Base-by-base conservation (phyloP, 1,140 invertebrate species). In the Platyscapa corneri region DNA sequence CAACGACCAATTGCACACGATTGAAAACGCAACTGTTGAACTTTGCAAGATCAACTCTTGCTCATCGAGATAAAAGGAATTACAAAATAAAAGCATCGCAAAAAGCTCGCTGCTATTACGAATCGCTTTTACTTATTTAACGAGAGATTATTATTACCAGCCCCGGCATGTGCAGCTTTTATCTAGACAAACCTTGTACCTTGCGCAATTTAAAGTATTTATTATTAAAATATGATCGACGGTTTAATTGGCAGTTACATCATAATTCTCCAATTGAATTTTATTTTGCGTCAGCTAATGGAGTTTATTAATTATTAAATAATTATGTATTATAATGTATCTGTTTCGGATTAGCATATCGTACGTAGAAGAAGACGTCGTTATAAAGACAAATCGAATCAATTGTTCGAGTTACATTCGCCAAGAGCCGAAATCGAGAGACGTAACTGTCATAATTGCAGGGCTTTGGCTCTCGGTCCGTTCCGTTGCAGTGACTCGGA, bases 291-390 rank as follows among this genome's bases (percentile, higher is more conserved):
- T n/a, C 20, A 74, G 42, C 37, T 74, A 74, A 23, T 3, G 37
- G 18, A 3, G 32, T 42, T 74, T 39, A 42, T 74, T 74, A 42
- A n/a, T 74, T 39, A 72, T 72, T 42, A 74, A 74, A 42, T 74
- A 42, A 42, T 60, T 60, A 60, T 7, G 20, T 60, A 27, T 20
- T 60, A 67, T 34, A 34, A 67, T 16, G 30, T 14, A 67, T 16
- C n/a, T 67, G 30, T 34, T 67, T 67, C 16, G 27, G 64, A 32
- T 67, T 67, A 67, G 30, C n/a, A 67, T 67, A 67, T 67, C 14
- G 12, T 67, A 67, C 32, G 14, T 2, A 27, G 27, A 60, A 60
- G 2, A 27, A 5, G 10, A 27, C 56, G 56, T 60, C 18, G 56
- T 60, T 60, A 27, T 27, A 60, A 60, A 60, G 1, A 27, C 27